Evolutionary conservation across 2,797 vertebrate species (phyloP).

Genomic region (Pitangus sulphuratus): DNA sequence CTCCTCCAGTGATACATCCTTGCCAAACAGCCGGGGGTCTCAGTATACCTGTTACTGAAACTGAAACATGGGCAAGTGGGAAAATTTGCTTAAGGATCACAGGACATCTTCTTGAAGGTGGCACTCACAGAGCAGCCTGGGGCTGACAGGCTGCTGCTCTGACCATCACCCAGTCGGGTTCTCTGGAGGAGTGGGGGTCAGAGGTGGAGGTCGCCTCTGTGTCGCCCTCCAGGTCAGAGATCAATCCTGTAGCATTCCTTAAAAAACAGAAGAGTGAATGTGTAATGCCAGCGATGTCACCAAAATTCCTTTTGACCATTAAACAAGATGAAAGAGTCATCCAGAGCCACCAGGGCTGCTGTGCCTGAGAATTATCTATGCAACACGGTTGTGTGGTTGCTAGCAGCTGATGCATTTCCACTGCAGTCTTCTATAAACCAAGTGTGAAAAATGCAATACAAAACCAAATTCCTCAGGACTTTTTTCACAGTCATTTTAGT

Average conservation of each 20-base stretch:
- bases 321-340: not conserved
- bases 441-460: not conserved
- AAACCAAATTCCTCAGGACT: not conserved
- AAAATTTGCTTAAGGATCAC: not conserved
- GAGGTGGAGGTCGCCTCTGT: not conserved
- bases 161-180: not conserved
- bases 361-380: accelerated
- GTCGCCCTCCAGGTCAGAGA: not conserved
- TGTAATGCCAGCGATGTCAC: not conserved
- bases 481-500: not conserved
- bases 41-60: not conserved
- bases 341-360: not conserved
- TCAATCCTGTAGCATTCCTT: slow-evolving; percentile 32
- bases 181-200: not conserved
- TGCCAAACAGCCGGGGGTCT: accelerated
- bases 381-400: not conserved
- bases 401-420: not conserved
- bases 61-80: not conserved
- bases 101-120: not conserved
- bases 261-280: not conserved
- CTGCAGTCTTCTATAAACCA: not conserved
- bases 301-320: not conserved
- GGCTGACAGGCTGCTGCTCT: not conserved
- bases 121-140: not conserved
- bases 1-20: not conserved